Evolutionary conservation across 53 echinoderm and acorn worm species (phyloP).

Genomic region (Crossaster papposus): DNA sequence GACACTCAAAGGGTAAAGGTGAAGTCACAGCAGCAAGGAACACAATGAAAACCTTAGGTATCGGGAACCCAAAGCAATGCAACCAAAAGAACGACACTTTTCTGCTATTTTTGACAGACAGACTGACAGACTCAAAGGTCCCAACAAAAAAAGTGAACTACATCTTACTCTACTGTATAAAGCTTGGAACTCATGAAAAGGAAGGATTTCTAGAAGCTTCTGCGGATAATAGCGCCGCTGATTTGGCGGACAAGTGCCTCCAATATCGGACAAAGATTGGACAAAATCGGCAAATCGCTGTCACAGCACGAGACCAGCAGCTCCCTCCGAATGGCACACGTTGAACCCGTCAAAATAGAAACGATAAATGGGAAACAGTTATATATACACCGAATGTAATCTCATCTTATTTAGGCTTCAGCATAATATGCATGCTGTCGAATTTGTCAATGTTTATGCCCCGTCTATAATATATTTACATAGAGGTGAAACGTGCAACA

Average conservation of each 20-base stretch:
- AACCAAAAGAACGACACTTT: not conserved
- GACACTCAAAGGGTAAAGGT: not conserved
- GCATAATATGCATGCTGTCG: not conserved
- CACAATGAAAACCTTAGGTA: not conserved
- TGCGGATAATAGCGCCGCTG: not conserved
- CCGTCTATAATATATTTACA: not conserved
- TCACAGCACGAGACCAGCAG: not conserved
- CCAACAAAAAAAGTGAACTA: not conserved
- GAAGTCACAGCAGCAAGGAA: not conserved
- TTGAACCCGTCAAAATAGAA: not conserved
- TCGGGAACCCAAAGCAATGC: not conserved
- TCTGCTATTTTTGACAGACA: not conserved
- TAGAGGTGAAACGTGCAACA: no score
- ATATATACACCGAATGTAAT: not conserved
- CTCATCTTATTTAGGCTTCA: not conserved
- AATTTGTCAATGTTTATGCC: not conserved
- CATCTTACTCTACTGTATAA: not conserved
- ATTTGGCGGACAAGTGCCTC: not conserved
- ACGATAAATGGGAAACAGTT: constrained; percentile 13
- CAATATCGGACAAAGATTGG: not conserved
- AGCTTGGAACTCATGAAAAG: not conserved
- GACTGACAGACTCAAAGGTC: not conserved
- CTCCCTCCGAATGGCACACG: not conserved
- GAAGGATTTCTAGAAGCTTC: not conserved
- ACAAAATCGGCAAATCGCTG: not conserved